A percentile compares a stretch with the other conserved stretches of the same genome.
Evolutionary conservation across 2,113 vertebrate genomes (phyloP).

Genomic region (Ia io): DNA sequence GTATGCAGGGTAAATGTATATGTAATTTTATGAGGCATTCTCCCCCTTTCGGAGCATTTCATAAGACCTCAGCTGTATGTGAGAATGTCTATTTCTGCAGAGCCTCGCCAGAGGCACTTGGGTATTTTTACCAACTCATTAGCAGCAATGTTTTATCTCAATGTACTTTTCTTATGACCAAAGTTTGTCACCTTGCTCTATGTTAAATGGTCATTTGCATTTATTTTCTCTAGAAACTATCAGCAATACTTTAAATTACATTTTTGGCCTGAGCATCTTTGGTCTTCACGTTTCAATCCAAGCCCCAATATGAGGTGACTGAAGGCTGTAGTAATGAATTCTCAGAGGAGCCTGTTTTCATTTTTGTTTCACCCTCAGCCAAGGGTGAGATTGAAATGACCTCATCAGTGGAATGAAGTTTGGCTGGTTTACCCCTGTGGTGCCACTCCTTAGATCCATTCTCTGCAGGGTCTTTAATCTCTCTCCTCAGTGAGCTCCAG

Average conservation of each 20-base stretch:
- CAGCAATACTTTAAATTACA: conserved; percentile 4
- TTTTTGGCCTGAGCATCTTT: background rate
- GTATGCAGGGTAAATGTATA: background rate
- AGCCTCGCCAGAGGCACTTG: background rate
- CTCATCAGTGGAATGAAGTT: background rate
- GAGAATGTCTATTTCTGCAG: background rate
- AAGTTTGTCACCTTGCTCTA: background rate
- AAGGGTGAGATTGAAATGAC: background rate
- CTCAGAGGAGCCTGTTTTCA: background rate
- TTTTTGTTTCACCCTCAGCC: background rate
- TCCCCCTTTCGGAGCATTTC: background rate
- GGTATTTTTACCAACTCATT: background rate
- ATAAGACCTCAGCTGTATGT: background rate
- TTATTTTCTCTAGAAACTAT: background rate
- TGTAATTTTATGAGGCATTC: background rate
- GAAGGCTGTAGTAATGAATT: background rate
- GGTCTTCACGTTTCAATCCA: conserved; percentile 21
- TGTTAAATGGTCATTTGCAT: background rate
- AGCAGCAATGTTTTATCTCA: background rate
- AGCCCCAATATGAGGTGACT: background rate
- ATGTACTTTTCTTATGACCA: background rate
- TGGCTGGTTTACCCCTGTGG: accelerated
- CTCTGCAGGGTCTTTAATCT: background rate
- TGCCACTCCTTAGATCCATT: background rate
- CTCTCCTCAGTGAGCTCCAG: background rate